phyloP scores from a whole-genome alignment of 2,888 invertebrate species.

The Dorcus hopei region DNA sequence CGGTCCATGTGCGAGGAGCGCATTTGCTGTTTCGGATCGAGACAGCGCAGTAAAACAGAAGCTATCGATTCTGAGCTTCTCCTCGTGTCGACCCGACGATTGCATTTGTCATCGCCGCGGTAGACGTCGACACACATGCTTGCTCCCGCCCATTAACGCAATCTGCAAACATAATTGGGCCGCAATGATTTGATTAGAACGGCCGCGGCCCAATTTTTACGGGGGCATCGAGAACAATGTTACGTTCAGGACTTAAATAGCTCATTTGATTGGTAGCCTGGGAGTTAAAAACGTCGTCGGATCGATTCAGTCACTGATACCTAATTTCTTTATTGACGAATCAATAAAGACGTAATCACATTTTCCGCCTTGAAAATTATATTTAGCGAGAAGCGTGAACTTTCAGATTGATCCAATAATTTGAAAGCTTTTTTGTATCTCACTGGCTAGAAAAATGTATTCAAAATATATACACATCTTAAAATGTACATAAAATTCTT shows the following conservation, averaged over 20 bases:
- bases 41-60: conserved; percentile 25
- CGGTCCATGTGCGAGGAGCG: background rate
- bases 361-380: no score
- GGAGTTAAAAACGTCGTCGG: no score
- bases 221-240: background rate
- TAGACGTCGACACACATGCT: conserved; percentile 9
- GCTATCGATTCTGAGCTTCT: conserved; percentile 29
- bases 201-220: background rate
- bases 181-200: background rate
- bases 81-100: conserved; percentile 22
- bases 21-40: conserved; percentile 21
- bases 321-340: no score
- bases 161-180: background rate
- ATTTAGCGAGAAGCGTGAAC: no score
- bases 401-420: no score
- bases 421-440: no score
- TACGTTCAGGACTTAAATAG: background rate
- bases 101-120: conserved; percentile 30
- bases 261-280: no score
- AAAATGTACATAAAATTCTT: no score
- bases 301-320: no score
- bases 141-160: background rate
- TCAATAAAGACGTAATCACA: no score
- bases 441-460: no score
- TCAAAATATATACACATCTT: no score